Base-by-base conservation (phyloP, 2,888 invertebrate species). In the Tetramorium bicarinatum region DNA sequence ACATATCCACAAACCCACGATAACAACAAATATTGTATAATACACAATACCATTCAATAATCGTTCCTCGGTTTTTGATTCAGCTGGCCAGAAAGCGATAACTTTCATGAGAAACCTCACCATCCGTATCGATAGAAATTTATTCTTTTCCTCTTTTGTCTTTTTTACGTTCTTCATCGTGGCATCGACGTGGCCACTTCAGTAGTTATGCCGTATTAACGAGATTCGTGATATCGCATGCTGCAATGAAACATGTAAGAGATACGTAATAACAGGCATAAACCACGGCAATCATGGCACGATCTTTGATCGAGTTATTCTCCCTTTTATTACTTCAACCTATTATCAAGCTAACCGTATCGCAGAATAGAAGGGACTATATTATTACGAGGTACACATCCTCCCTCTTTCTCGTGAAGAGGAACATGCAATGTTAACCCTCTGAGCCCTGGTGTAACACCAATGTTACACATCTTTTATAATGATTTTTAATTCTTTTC, bases 41-140 rank as follows among this genome's bases (percentile, higher is more conserved):
- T 11, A 6, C 6, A 89, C 71, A 7, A 85, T 74, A 11, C 75
- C 21, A 2, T 88, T 72, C 47, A 91, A 81, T 0, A 87, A 9
- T 4, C 52, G 52, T 82, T 80, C 61, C 18, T 89, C 87, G 0
- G 13, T 67, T 47, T 75, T 21, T 0, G 74, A 85, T 13, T 87
- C 62, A 2, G 89, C 71, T 11, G 77, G 56, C 92, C 92, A 92
- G 41, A 90, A 89, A 29, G 91, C 91, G 2, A 87, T 83, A 8
- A 85, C 56, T 54, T 64, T 88, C 91, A 91, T 90, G 38, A 85
- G 85, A 64, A 88, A 86, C 54, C 85, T 83, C 21, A 85, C 85
- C 8, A 91, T 8, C n/a, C 44, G 86, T 25, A 90, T 87, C 56
- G 89, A 89, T 8, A 74, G 59, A 80, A 83, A 89, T 47, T 61